Evolutionary conservation across 2,888 invertebrate genomes (phyloP).

Genomic region (Himalopsyche kuldschensis): DNA sequence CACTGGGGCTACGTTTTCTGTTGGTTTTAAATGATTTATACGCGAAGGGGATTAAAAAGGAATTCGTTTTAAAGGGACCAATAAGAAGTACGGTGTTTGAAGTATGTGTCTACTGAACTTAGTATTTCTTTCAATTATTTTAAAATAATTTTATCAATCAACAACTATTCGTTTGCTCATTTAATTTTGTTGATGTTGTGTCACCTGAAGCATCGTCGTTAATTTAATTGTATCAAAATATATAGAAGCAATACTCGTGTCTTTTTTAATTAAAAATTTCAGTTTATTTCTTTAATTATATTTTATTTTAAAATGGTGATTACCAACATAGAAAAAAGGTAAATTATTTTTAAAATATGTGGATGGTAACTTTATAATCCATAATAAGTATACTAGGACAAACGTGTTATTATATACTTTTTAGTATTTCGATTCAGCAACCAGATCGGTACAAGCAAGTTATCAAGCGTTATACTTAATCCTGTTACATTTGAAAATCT

Average conservation of each 20-base stretch:
- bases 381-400: neutral
- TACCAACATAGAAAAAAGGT: too few species aligned
- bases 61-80: neutral
- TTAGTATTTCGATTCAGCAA: too few species aligned
- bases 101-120: neutral
- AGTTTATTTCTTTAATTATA: too few species aligned
- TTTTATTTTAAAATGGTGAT: too few species aligned
- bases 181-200: neutral
- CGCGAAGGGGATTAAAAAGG: neutral
- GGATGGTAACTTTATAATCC: too few species aligned
- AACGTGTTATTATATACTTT: neutral
- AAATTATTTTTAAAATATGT: too few species aligned
- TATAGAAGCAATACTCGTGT: too few species aligned
- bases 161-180: neutral
- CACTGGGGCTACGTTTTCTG: neutral
- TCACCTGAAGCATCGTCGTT: neutral
- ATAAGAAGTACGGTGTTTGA: neutral
- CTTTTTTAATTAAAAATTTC: too few species aligned
- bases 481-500: too few species aligned
- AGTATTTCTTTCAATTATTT: slow-evolving; percentile 1
- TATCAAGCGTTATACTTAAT: too few species aligned
- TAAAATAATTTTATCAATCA: neutral
- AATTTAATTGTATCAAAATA: too few species aligned
- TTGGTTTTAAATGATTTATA: slow-evolving; percentile 9
- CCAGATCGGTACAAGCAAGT: too few species aligned